Evolutionary conservation across 2,797 vertebrate genomes (phyloP).

Genomic region (Taenioides sp.): DNA sequence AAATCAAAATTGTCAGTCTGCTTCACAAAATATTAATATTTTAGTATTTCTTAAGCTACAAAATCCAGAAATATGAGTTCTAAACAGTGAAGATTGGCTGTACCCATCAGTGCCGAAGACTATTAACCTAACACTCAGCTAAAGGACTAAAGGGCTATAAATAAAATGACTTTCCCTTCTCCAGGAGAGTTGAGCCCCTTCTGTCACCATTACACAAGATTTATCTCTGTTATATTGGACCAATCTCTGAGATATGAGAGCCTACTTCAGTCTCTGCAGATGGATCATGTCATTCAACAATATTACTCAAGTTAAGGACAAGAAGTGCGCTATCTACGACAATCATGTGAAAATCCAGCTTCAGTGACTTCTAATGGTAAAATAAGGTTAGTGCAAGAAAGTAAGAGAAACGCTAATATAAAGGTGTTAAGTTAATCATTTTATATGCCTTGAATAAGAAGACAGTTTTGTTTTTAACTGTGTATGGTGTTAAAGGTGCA

Average conservation of each 20-base stretch:
- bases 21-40: too few relatives aligned
- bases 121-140: constrained; percentile 7
- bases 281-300: neutral
- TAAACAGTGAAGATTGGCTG: neutral
- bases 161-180: neutral
- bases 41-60: neutral
- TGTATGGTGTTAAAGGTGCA: too few relatives aligned
- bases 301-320: neutral
- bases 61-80: neutral
- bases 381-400: neutral
- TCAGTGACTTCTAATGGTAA: constrained; percentile 17
- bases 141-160: constrained; percentile 10
- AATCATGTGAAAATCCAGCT: neutral
- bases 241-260: constrained; percentile 1
- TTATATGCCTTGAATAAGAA: too few relatives aligned
- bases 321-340: neutral
- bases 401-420: neutral
- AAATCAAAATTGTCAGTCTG: too few relatives aligned
- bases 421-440: too few relatives aligned
- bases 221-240: constrained; percentile 3
- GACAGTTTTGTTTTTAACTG: too few relatives aligned
- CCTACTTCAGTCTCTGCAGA: neutral
- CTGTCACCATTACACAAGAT: neutral
- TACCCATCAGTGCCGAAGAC: neutral
- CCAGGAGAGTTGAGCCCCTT: neutral